phyloP scores from a whole-genome alignment of 2,888 invertebrate species.

The Stenodera caucasica region DNA sequence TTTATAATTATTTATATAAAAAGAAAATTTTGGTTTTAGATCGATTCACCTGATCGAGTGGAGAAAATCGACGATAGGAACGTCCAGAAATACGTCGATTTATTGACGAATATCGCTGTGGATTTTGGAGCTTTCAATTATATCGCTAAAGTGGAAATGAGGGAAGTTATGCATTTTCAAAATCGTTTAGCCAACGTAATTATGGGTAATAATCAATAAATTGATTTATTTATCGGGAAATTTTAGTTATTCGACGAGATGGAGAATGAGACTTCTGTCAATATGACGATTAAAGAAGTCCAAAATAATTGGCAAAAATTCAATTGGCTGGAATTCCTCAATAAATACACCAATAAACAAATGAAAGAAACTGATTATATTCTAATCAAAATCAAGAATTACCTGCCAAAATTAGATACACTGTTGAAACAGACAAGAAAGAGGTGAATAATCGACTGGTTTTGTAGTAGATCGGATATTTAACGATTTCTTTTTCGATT shows the following conservation, averaged over 20 bases:
- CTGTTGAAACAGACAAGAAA: slow-evolving; percentile 25
- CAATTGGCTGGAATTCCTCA: slow-evolving; percentile 17
- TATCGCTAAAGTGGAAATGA: slow-evolving; percentile 26
- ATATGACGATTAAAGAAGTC: slow-evolving; percentile 8
- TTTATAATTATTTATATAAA: not conserved
- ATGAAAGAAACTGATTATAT: slow-evolving; percentile 22
- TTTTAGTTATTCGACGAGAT: not conserved
- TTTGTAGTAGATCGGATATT: not conserved
- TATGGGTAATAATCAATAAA: not conserved
- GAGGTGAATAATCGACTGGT: slow-evolving; percentile 23
- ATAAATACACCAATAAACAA: slow-evolving; percentile 14
- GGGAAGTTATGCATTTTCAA: slow-evolving; percentile 26
- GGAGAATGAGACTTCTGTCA: not conserved
- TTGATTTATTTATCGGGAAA: not conserved
- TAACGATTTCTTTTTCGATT: not conserved
- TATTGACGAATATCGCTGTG: slow-evolving; percentile 33
- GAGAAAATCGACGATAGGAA: slow-evolving; percentile 18
- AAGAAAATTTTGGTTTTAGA: slow-evolving; percentile 27
- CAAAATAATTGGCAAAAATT: slow-evolving; percentile 14
- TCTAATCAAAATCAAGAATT: slow-evolving; percentile 18
- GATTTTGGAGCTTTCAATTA: slow-evolving; percentile 28
- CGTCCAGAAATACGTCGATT: slow-evolving; percentile 28
- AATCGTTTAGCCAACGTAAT: slow-evolving; percentile 27
- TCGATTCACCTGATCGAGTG: slow-evolving; percentile 30
- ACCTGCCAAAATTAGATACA: slow-evolving; percentile 26